Conservation (phyloP, 2,888 invertebrate genomes). For the Nomada flava region DNA sequence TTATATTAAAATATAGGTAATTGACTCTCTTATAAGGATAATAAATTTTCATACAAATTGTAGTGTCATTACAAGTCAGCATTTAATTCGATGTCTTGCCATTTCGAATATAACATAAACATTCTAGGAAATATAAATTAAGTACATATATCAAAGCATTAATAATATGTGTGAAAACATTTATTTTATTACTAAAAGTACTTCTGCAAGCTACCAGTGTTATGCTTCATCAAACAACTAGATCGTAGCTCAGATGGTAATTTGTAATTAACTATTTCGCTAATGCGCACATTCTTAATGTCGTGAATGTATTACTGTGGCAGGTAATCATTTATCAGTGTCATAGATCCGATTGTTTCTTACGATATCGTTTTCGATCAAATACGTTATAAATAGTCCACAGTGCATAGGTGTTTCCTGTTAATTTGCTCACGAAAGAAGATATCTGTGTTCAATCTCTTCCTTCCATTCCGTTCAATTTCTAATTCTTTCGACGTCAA, state of each 20-base stretch:
- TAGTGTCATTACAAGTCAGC: background rate
- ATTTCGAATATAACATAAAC: background rate
- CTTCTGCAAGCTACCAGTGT: background rate
- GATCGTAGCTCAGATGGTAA: slow-evolving; percentile 16
- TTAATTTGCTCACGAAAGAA: background rate
- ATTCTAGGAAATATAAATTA: background rate
- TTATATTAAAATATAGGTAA: background rate
- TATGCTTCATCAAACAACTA: slow-evolving; percentile 31
- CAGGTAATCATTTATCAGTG: slow-evolving; percentile 16
- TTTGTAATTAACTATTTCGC: slow-evolving; percentile 20
- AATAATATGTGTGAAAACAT: background rate
- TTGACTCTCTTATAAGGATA: slow-evolving; percentile 12
- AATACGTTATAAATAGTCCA: background rate
- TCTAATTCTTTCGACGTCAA: background rate
- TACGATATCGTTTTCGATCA: slow-evolving; percentile 7
- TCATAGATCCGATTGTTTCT: slow-evolving; percentile 11
- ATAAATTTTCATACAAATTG: background rate
- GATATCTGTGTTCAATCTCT: background rate
- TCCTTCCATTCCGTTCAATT: background rate
- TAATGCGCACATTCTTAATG: slow-evolving; percentile 1
- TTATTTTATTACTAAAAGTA: background rate
- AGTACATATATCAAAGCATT: background rate
- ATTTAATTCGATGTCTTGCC: background rate
- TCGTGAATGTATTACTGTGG: slow-evolving; percentile 18
- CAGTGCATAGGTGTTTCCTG: background rate